Conservation (phyloP, 1,140 invertebrate genomes). For the Panulirus ornatus region DNA sequence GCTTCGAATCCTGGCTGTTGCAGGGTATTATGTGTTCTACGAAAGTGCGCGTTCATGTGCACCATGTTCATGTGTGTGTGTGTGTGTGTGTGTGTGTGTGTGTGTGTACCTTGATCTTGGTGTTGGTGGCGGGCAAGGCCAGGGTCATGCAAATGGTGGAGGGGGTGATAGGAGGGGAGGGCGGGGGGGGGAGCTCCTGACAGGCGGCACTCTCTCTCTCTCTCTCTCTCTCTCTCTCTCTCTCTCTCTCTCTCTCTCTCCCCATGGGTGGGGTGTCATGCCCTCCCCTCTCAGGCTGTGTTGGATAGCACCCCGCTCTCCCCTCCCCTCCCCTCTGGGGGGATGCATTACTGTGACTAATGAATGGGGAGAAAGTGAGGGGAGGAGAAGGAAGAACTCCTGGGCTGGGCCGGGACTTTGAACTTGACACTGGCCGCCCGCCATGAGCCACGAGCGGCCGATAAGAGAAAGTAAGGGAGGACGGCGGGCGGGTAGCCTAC, state of each 20-base stretch:
- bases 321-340: neutral
- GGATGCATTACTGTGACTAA: neutral
- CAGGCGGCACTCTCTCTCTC: slow-evolving; percentile 30
- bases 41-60: too few relatives aligned
- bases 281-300: too few relatives aligned
- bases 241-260: neutral
- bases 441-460: neutral
- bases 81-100: slow-evolving; percentile 17
- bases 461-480: neutral
- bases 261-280: neutral
- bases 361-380: slow-evolving; percentile 13
- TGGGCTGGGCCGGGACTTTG: neutral
- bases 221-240: neutral
- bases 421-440: neutral
- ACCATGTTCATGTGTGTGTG: slow-evolving; percentile 8
- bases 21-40: too few relatives aligned
- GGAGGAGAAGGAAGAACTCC: neutral
- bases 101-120: neutral
- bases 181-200: too few relatives aligned
- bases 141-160: neutral
- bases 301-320: too few relatives aligned
- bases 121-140: neutral
- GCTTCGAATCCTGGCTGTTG: too few relatives aligned
- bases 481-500: neutral
- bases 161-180: neutral